These are phyloP conservation scores for Gymnoscopelus microlampas DNA, from an alignment of 2,797 vertebrate genomes.

Conservation along the genomic window DNA sequence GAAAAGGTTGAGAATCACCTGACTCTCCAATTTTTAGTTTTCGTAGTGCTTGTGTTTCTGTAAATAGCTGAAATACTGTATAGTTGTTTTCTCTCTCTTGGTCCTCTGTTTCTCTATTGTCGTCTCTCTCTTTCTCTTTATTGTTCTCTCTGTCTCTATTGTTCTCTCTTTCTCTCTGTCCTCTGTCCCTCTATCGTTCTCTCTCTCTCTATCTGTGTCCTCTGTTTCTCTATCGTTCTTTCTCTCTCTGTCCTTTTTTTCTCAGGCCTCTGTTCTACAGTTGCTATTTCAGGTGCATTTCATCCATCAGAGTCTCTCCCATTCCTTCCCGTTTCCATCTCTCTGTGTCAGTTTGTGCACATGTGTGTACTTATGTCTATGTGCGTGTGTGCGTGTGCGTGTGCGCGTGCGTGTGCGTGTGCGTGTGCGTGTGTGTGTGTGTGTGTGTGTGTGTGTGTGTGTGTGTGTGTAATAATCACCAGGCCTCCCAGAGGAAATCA, in stretches of 20 bases:
- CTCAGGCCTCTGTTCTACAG: constrained; percentile 29
- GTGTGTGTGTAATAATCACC: constrained; percentile 81
- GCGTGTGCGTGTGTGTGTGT: constrained; percentile 7
- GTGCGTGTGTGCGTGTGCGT: constrained; percentile 29
- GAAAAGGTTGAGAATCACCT: no score
- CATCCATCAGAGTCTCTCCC: constrained; percentile 54
- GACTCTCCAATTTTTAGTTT: no score
- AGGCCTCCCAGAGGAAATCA: constrained; percentile 96
- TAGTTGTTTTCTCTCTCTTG: neutral
- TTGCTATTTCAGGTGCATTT: constrained; percentile 52
- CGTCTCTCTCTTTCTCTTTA: neutral
- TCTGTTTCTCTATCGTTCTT: neutral
- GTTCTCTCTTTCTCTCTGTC: neutral
- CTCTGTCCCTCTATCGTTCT: constrained; percentile 16
- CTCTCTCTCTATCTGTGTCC: neutral
- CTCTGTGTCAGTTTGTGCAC: constrained; percentile 22
- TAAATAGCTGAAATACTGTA: neutral
- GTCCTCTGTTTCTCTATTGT: neutral
- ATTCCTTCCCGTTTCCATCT: constrained; percentile 49
- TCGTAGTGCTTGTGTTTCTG: constrained; percentile 27
- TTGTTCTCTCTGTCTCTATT: neutral
- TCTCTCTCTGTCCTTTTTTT: constrained; percentile 33
- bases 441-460: constrained; percentile 18
- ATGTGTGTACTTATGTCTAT: constrained; percentile 1
- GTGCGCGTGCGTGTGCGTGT: constrained; percentile 10